Evolutionary conservation across 2,797 vertebrate genomes (phyloP).

Genomic region (Tangara arthus): DNA sequence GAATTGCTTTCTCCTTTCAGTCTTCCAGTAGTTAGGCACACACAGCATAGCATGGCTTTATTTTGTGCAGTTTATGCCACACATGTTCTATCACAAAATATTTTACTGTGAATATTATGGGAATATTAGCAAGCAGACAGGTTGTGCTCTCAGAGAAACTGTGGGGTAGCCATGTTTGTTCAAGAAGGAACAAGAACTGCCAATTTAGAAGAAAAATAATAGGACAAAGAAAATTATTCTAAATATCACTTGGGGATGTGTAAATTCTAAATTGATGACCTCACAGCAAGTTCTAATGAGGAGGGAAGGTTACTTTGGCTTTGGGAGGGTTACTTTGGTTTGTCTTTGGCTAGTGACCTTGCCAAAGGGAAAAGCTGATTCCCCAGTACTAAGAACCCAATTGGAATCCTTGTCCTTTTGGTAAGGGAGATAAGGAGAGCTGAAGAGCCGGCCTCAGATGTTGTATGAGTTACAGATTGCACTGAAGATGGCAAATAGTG

Average conservation of each 20-base stretch:
- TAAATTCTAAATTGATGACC: background rate
- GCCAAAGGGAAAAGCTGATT: background rate
- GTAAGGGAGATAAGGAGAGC: background rate
- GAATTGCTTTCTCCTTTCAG: background rate
- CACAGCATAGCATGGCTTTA: background rate
- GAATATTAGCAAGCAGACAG: background rate
- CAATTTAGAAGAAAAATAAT: background rate
- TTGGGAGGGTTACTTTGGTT: background rate
- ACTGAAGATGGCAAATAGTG: background rate
- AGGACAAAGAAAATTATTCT: background rate
- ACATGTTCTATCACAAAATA: background rate
- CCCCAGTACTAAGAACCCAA: background rate
- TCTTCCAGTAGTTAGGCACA: background rate
- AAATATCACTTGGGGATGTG: background rate
- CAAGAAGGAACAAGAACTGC: background rate
- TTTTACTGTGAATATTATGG: background rate
- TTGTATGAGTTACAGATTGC: background rate
- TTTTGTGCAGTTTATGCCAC: background rate
- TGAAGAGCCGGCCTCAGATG: background rate
- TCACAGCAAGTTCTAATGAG: background rate
- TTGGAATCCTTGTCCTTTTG: background rate
- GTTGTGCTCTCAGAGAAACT: background rate
- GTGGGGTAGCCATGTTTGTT: background rate
- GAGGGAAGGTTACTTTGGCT: background rate
- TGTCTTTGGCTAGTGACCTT: background rate